Conservation (phyloP, 2,113 vertebrate genomes). For the Ictalurus punctatus region DNA sequence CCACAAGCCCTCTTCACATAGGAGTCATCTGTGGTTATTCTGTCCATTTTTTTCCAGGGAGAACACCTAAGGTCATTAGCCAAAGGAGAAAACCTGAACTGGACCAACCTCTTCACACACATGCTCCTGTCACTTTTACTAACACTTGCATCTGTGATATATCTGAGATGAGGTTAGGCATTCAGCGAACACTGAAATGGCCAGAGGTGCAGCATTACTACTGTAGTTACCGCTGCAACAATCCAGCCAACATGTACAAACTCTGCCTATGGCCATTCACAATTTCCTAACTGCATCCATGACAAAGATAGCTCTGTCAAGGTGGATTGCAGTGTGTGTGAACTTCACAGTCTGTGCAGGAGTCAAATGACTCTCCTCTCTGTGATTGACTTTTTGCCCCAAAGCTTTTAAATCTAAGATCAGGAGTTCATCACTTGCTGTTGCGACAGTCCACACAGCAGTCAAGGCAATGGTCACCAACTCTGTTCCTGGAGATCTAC, state of each 20-base stretch:
- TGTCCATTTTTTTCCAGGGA: neutral
- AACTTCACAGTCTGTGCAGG: neutral
- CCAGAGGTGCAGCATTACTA: neutral
- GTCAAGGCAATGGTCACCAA: neutral
- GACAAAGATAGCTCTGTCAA: neutral
- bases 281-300: neutral
- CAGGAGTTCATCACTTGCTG: neutral
- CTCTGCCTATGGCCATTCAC: neutral
- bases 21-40: neutral
- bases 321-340: neutral
- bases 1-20: neutral
- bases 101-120: neutral
- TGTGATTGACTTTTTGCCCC: neutral
- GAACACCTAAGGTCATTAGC: neutral
- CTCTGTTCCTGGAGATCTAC: no score
- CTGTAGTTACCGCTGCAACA: neutral
- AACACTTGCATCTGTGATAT: neutral
- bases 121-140: conserved; percentile 1
- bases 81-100: neutral
- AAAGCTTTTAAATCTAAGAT: neutral
- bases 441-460: neutral
- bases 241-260: neutral
- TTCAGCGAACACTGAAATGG: neutral
- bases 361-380: neutral
- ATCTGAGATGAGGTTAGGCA: neutral